Conservation (phyloP, 1,140 invertebrate genomes). For the Helicoverpa armigera region DNA sequence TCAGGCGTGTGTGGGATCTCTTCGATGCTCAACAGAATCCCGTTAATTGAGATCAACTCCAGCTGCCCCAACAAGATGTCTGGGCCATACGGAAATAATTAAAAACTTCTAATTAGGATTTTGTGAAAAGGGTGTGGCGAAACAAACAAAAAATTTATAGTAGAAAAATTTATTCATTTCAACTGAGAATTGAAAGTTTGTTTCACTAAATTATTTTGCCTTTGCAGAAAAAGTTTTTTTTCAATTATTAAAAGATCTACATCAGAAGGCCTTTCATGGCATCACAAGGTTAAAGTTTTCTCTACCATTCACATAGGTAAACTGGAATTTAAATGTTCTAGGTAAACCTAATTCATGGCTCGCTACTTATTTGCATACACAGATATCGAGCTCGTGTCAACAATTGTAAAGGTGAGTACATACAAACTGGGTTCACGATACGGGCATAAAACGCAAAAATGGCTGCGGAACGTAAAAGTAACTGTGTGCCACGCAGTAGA, state of each 20-base stretch:
- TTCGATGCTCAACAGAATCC: conserved; percentile 27
- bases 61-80: conserved; percentile 6
- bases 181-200: too few species aligned
- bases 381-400: background rate
- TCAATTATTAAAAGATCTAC: too few species aligned
- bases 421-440: conserved; percentile 40
- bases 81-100: conserved; percentile 22
- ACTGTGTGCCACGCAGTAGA: conserved; percentile 45
- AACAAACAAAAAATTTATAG: too few species aligned
- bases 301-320: too few species aligned
- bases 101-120: conserved; percentile 27
- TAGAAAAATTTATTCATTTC: too few species aligned
- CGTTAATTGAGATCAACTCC: conserved; percentile 21
- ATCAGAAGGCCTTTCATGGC: too few species aligned
- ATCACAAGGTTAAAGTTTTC: too few species aligned
- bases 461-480: conserved; percentile 50
- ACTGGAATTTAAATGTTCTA: too few species aligned
- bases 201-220: too few species aligned
- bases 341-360: background rate
- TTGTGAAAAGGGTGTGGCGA: background rate
- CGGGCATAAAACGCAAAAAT: conserved; percentile 38
- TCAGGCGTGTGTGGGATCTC: conserved; percentile 6
- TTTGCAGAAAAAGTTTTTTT: too few species aligned
- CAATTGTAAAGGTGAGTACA: conserved; percentile 30
- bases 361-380: background rate